These are phyloP conservation scores for Parnassius smintheus DNA, from an alignment of 2,888 invertebrate genomes.

Conservation along the genomic window DNA sequence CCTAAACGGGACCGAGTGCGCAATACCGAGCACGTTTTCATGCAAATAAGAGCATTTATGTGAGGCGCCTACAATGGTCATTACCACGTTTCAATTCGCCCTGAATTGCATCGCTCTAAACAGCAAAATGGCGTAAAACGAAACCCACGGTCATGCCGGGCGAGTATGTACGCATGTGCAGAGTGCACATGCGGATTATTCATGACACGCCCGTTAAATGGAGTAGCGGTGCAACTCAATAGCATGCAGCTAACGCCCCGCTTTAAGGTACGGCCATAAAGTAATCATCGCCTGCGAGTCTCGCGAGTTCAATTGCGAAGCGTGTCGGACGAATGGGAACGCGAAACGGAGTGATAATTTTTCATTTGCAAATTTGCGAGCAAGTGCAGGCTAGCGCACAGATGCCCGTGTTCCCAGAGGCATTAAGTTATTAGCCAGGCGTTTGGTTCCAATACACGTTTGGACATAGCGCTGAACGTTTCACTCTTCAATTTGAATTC, in stretches of 20 bases:
- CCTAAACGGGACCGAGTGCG: constrained; percentile 46
- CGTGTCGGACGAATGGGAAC: constrained; percentile 36
- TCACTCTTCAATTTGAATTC: constrained; percentile 78
- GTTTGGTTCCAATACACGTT: constrained; percentile 60
- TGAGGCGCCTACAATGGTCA: constrained; percentile 66
- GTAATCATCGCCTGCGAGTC: constrained; percentile 36
- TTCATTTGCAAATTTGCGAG: constrained; percentile 42
- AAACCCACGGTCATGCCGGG: constrained; percentile 46
- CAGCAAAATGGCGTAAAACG: constrained; percentile 67
- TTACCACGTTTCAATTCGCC: constrained; percentile 70
- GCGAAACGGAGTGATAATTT: constrained; percentile 37
- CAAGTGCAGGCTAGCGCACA: constrained; percentile 41
- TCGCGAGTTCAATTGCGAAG: constrained; percentile 36
- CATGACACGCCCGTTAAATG: constrained; percentile 54
- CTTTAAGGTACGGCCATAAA: constrained; percentile 38
- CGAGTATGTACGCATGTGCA: constrained; percentile 45
- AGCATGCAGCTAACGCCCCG: constrained; percentile 34
- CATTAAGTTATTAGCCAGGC: constrained; percentile 77
- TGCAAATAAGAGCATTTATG: constrained; percentile 72
- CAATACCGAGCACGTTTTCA: constrained; percentile 63
- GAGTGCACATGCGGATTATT: constrained; percentile 58
- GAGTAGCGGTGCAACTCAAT: constrained; percentile 45
- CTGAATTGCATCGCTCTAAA: constrained; percentile 58
- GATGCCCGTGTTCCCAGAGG: constrained; percentile 67
- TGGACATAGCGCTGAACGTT: constrained; percentile 56